These are phyloP conservation scores for Leucoraja erinaceus DNA, from an alignment of 2,113 vertebrate genomes.

Conservation along the genomic window DNA sequence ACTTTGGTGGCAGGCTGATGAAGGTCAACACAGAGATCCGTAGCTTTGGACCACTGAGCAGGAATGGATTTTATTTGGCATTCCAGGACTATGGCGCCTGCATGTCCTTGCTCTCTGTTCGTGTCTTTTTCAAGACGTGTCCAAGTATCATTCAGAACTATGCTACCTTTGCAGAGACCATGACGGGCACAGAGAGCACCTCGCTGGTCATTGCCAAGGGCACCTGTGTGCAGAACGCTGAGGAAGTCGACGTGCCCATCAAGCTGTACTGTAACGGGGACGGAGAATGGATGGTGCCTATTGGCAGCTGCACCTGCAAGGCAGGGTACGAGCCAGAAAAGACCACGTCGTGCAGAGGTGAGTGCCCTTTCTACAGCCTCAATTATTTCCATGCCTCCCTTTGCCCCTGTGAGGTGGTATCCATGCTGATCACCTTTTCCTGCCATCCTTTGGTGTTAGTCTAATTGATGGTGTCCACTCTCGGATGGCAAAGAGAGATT, in stretches of 20 bases:
- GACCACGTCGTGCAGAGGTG: slow-evolving; percentile 85
- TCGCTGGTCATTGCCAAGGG: slow-evolving; percentile 90
- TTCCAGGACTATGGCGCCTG: slow-evolving; percentile 98
- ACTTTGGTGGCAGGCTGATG: slow-evolving; percentile 94
- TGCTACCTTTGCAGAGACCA: slow-evolving; percentile 90
- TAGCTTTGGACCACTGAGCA: slow-evolving; percentile 88
- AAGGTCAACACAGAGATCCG: slow-evolving; percentile 97
- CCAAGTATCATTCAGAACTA: slow-evolving; percentile 96
- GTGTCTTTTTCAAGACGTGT: slow-evolving; percentile 97
- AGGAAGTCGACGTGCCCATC: slow-evolving; percentile 94
- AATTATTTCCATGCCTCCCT: background rate
- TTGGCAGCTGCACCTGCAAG: slow-evolving; percentile 93
- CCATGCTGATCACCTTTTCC: background rate
- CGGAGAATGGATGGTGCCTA: slow-evolving; percentile 98
- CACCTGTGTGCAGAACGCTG: slow-evolving; percentile 85
- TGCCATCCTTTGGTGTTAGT: background rate
- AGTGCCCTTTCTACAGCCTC: slow-evolving; percentile 40
- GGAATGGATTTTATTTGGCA: slow-evolving; percentile 92
- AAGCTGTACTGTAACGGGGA: slow-evolving; percentile 98
- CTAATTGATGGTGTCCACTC: background rate
- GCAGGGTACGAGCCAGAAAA: slow-evolving; percentile 92
- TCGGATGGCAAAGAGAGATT: background rate
- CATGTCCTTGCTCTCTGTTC: slow-evolving; percentile 93
- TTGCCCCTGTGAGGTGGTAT: no score
- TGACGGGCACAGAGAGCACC: slow-evolving; percentile 95